Evolutionary conservation across 2,113 vertebrate species (phyloP), one percentile per base, ranked within the genome.

Genomic region (Cyrtonyx montezumae): DNA sequence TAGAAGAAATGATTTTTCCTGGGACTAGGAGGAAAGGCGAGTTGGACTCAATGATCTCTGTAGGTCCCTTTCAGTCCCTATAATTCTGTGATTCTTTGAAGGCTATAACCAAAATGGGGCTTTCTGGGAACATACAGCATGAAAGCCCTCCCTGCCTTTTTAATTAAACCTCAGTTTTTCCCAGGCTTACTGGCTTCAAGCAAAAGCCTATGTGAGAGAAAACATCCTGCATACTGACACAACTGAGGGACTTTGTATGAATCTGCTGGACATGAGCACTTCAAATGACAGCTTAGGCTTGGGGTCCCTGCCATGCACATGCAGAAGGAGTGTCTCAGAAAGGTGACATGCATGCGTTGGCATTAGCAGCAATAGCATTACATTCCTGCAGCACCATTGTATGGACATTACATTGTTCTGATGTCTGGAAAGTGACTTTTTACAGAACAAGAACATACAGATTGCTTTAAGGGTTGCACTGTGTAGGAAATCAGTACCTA

Each of bases 81-180:
- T 40, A 40, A 40, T 40, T 40, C 40, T 40, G 40, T 40, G 40
- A 40, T 40, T 40, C 40, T 40, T 40, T 37, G 37, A 40, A 46
- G 43, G 28, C 34, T 81, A 32, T 80, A 73, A 55, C 16, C 1
- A 0, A 46, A 21, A 30, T 48, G 11, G 32, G 16, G 22, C 25
- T 79, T 81, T 70, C 49, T 36, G 19, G 53, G 34, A 80, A 13
- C 12, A 7, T 43, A 0, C 9, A 36, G 2, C 1, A 0, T 37
- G 11, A 37, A 68, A 79, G 4, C 8, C 19, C 68, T 63, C 18
- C 42, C 28, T 84, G n/a, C 14, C 0, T 34, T 49, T 83, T 79
- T 77, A n/a, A 79, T 63, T 68, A 71, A 77, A 51, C 19, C n/a
- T 74, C 34, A 58, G 26, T 63, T 73, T 59, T 19, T 28, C 19